A percentile compares a stretch with the other conserved stretches of the same genome.
Conservation (phyloP, 1,140 invertebrate genomes). For the Pentalonia nigronervosa region DNA sequence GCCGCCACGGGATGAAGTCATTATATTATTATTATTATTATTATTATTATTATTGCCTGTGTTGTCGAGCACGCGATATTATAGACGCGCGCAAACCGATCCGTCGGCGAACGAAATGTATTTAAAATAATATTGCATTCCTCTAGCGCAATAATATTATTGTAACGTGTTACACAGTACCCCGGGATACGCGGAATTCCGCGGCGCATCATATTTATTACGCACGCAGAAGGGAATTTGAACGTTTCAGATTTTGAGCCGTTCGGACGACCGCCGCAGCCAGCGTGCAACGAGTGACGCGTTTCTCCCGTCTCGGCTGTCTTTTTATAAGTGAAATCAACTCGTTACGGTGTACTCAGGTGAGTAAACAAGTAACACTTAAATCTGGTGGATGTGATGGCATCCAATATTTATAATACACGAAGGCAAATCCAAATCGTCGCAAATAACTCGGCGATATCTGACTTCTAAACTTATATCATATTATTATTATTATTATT, state of each 20-base stretch:
- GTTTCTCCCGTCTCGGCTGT: too few species aligned
- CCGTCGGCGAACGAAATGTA: background rate
- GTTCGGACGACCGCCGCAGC: too few species aligned
- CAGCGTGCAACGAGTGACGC: too few species aligned
- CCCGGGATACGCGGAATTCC: background rate
- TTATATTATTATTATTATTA: background rate
- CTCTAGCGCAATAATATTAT: background rate
- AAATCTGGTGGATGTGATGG: too few species aligned
- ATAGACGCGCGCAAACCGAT: background rate
- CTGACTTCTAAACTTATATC: too few species aligned
- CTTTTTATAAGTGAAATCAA: too few species aligned
- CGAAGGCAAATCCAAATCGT: too few species aligned
- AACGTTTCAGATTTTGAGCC: background rate
- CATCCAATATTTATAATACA: too few species aligned
- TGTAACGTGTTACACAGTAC: background rate
- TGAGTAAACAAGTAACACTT: too few species aligned
- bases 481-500: background rate
- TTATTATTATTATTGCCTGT: conserved; percentile 7
- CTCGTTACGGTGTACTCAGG: too few species aligned
- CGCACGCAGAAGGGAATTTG: background rate
- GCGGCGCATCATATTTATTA: background rate
- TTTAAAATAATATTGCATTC: background rate
- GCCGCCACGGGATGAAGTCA: background rate
- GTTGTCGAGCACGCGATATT: background rate
- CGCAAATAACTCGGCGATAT: too few species aligned